phyloP scores from a whole-genome alignment of 2,797 vertebrate genomes.

The Ctenopoma multispine region DNA sequence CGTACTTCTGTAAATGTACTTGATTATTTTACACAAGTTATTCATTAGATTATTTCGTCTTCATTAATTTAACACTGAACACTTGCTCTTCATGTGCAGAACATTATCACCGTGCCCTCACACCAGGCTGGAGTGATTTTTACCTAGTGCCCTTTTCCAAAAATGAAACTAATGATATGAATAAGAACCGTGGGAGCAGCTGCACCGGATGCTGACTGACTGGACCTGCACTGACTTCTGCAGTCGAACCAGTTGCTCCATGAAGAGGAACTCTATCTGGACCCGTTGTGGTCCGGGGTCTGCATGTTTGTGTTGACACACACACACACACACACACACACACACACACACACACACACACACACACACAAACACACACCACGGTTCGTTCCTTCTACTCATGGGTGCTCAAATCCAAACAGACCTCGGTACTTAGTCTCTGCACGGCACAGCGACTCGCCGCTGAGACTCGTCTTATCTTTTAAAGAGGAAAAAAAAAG shows the following conservation, averaged over 20 bases:
- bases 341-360: conserved; percentile 5
- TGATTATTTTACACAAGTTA: neutral
- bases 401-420: conserved; percentile 76
- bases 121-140: conserved; percentile 20
- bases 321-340: neutral
- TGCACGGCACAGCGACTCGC: conserved; percentile 24
- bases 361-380: conserved; percentile 6
- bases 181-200: neutral
- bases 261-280: neutral
- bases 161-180: neutral
- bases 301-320: conserved; percentile 54
- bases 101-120: neutral
- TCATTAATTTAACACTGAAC: conserved; percentile 10
- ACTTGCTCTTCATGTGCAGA: conserved; percentile 11
- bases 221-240: conserved; percentile 4
- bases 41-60: neutral
- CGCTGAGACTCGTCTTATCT: conserved; percentile 49
- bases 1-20: no score
- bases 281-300: conserved; percentile 1
- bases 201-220: neutral
- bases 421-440: conserved; percentile 71
- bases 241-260: conserved; percentile 3
- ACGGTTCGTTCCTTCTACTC: conserved; percentile 54
- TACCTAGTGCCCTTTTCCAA: conserved; percentile 11
- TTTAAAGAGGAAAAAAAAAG: conserved; percentile 38